Evolutionary conservation across 2,797 vertebrate genomes (phyloP), one percentile per base, ranked within the genome.

Genomic region (Staurois parvus): DNA sequence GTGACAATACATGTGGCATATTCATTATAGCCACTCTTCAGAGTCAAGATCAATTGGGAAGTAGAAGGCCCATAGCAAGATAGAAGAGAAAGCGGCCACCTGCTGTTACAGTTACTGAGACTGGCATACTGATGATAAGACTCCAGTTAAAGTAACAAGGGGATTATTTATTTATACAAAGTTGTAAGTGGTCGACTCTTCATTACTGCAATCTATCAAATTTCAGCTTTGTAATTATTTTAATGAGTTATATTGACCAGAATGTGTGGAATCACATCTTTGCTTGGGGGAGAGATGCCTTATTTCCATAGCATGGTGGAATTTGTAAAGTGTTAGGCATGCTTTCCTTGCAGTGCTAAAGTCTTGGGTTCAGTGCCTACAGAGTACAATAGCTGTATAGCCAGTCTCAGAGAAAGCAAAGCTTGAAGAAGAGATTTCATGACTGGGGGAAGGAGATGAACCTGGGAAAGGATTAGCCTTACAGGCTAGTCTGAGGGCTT

Each of bases 1-100:
- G 29, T 78, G 32, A 45, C 66, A 87, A 89, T 74, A 85, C 70
- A 79, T 74, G 62, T 34, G 70, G 77, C 52, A 74, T 74, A 64
- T 79, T 85, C 84, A 85, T 74, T 85, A 80, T 80, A 59, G 37
- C 45, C 68, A 67, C 66, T 76, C 72, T 68, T 75, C 40, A 73
- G 69, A 73, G 72, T 67, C 30, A 74, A 85, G 76, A 78, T 74
- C 84, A 85, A 74, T 79, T 72, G 69, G 52, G 26, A 79, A 85
- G 70, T 79, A 64, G 67, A 62, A 68, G 42, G 29, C 69, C 76
- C 34, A 79, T 28, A 74, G 76, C 59, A 68, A 79, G 69, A 74
- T 7, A 70, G 29, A 68, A 79, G 19, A 32, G 34, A 72, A 45
- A 56, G 73, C 45, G 30, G 29, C 84, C 64, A 85, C 76, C 84